phyloP scores from a whole-genome alignment of 2,888 invertebrate species.

The Drosophila kanekoi region DNA sequence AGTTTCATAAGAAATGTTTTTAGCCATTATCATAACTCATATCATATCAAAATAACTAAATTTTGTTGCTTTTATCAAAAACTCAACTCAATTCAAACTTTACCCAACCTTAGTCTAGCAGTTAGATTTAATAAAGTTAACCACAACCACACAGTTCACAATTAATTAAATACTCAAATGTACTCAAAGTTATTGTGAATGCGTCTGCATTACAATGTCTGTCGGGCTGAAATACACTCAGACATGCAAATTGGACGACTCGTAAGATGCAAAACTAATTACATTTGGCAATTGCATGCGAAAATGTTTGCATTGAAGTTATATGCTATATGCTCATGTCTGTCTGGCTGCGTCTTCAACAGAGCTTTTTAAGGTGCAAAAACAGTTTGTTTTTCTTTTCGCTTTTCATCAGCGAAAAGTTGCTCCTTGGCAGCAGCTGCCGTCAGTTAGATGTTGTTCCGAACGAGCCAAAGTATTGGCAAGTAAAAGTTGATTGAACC shows the following conservation, averaged over 20 bases:
- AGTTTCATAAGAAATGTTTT: too few relatives aligned
- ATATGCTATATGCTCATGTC: not conserved
- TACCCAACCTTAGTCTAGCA: too few relatives aligned
- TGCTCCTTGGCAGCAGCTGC: conserved; percentile 7
- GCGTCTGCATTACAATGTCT: not conserved
- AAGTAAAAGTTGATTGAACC: conserved; percentile 45
- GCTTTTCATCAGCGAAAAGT: conserved; percentile 4
- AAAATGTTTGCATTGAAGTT: not conserved
- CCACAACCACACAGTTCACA: not conserved
- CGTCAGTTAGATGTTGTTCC: not conserved
- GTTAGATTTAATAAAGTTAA: not conserved
- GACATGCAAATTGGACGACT: conserved; percentile 30
- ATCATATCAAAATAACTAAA: too few relatives aligned
- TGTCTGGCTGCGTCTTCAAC: not conserved
- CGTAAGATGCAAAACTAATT: conserved; percentile 25
- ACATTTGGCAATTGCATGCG: conserved; percentile 14
- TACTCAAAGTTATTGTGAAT: not conserved
- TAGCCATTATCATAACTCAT: too few relatives aligned
- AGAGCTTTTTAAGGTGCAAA: conserved; percentile 13
- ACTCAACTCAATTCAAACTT: too few relatives aligned
- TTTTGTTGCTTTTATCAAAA: too few relatives aligned
- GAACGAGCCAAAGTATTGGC: conserved; percentile 2
- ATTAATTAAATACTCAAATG: conserved; percentile 1
- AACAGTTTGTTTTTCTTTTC: not conserved
- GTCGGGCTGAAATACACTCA: conserved; percentile 1